These are phyloP conservation scores for Chrysopa pallens DNA, from an alignment of 1,140 invertebrate species.

Conservation along the genomic window DNA sequence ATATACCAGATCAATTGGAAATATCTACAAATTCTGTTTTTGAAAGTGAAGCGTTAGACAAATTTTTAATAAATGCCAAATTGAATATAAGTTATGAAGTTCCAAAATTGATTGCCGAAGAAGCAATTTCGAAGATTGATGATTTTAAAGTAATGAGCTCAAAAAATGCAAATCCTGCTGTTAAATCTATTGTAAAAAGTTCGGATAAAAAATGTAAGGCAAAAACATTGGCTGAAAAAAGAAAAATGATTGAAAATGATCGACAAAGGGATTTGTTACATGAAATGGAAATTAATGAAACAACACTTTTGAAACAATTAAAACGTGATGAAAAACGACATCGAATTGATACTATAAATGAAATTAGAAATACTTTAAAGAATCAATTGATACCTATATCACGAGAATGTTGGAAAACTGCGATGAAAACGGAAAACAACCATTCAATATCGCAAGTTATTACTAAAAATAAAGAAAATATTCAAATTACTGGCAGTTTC, in stretches of 20 bases:
- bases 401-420: not conserved
- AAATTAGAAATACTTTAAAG: conserved; percentile 1
- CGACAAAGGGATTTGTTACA: not conserved
- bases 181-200: conserved; percentile 4
- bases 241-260: conserved; percentile 13
- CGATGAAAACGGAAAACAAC: not conserved
- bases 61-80: conserved; percentile 13
- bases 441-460: conserved; percentile 1
- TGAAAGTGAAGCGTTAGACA: conserved; percentile 14
- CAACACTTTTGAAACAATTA: not conserved
- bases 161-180: not conserved
- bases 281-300: conserved; percentile 1
- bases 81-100: conserved; percentile 17
- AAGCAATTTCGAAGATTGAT: conserved; percentile 3
- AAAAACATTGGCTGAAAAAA: conserved; percentile 20
- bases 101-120: conserved; percentile 15
- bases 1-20: not conserved
- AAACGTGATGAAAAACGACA: conserved; percentile 3
- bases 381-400: not conserved
- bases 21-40: conserved; percentile 13
- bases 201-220: conserved; percentile 10
- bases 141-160: too few relatives aligned
- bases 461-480: conserved; percentile 3
- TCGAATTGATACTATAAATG: conserved; percentile 3
- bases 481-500: conserved; percentile 5